phyloP scores from a whole-genome alignment of 2,888 invertebrate species.

The Palloptera scutellata region DNA sequence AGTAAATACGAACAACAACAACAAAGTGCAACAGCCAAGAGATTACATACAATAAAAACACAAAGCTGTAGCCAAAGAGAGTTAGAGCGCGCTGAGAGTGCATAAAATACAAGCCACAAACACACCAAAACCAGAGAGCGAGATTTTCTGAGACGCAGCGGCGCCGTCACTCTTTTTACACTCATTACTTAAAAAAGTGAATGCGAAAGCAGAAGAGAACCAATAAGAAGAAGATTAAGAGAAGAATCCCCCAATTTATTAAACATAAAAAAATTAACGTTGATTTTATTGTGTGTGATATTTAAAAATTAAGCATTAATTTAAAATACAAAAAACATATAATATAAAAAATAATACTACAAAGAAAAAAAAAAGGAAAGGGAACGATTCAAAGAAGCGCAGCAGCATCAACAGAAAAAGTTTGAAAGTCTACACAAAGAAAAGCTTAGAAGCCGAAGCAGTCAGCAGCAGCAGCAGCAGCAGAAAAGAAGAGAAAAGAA shows the following conservation, averaged over 20 bases:
- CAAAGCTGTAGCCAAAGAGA: slow-evolving; percentile 26
- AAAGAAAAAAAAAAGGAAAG: slow-evolving; percentile 39
- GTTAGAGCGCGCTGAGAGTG: slow-evolving; percentile 25
- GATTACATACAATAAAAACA: slow-evolving; percentile 27
- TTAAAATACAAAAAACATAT: slow-evolving; percentile 52
- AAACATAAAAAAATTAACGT: slow-evolving; percentile 46
- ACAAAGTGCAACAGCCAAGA: slow-evolving; percentile 35
- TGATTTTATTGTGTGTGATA: slow-evolving; percentile 65
- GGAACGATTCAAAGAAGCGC: slow-evolving; percentile 38
- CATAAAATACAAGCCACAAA: slow-evolving; percentile 20
- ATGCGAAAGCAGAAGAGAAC: slow-evolving; percentile 24
- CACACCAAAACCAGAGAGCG: slow-evolving; percentile 7
- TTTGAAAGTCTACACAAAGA: slow-evolving; percentile 25
- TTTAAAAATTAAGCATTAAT: slow-evolving; percentile 62
- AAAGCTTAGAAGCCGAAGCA: slow-evolving; percentile 29
- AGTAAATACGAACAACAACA: slow-evolving; percentile 32
- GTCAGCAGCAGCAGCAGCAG: slow-evolving; percentile 16
- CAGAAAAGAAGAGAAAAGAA: slow-evolving; percentile 29
- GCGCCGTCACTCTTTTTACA: slow-evolving; percentile 18
- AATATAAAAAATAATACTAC: slow-evolving; percentile 44
- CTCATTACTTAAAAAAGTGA: slow-evolving; percentile 1
- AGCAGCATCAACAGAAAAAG: slow-evolving; percentile 36
- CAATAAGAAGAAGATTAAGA: slow-evolving; percentile 21
- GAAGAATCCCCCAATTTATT: slow-evolving; percentile 24
- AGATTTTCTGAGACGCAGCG: slow-evolving; percentile 11